Conservation (phyloP, 2,888 invertebrate species). For the Ophonus ardosiacus region DNA sequence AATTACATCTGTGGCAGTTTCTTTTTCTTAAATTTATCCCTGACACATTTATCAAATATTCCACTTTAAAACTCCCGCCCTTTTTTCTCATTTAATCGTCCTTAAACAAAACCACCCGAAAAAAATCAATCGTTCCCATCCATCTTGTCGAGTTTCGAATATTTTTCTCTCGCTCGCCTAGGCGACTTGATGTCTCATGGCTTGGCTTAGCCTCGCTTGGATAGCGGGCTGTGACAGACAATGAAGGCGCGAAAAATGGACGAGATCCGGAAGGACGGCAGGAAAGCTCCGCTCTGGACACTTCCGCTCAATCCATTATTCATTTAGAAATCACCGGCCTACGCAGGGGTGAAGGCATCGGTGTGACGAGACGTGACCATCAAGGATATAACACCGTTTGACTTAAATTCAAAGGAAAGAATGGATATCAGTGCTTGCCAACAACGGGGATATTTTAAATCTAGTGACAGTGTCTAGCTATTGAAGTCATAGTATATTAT, state of each 20-base stretch:
- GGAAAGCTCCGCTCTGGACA: conserved; percentile 29
- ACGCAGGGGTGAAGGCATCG: not conserved
- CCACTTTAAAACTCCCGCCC: not conserved
- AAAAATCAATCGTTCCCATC: conserved; percentile 6
- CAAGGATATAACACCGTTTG: too few species aligned
- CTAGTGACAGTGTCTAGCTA: too few species aligned
- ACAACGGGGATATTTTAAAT: too few species aligned
- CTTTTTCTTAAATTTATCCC: too few species aligned
- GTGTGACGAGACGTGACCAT: too few species aligned
- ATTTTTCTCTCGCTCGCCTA: not conserved
- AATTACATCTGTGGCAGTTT: too few species aligned
- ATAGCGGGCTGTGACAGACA: conserved; percentile 23
- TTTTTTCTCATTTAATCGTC: not conserved
- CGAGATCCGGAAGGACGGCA: conserved; percentile 29
- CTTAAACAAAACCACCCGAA: not conserved
- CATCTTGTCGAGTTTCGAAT: not conserved
- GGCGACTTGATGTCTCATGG: conserved; percentile 46
- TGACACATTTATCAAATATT: too few species aligned
- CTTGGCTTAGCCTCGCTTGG: not conserved
- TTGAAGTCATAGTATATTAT: too few species aligned
- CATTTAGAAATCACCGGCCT: conserved; percentile 34
- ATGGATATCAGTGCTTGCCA: too few species aligned
- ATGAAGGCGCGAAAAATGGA: conserved; percentile 45
- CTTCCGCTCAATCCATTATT: conserved; percentile 56
- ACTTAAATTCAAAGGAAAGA: too few species aligned